Evolutionary conservation across 2,797 vertebrate genomes (phyloP).

Genomic region (Cyclopterus lumpus): DNA sequence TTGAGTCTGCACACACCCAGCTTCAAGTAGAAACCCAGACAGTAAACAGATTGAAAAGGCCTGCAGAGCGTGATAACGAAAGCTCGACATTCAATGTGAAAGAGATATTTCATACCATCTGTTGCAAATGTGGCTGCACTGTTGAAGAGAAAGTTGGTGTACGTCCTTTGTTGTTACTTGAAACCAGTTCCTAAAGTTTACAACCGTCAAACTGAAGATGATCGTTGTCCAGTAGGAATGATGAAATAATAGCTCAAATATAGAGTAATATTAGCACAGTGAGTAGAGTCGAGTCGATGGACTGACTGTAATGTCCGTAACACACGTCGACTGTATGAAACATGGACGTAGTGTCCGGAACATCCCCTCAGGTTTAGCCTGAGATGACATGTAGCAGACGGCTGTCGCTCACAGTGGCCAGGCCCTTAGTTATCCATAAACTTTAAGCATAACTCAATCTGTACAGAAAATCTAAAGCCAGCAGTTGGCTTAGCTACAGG

Average conservation of each 20-base stretch:
- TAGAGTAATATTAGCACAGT: background rate
- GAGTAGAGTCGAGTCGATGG: background rate
- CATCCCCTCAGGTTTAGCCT: too few species aligned
- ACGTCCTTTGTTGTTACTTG: background rate
- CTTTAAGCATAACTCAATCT: background rate
- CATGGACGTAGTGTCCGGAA: too few species aligned
- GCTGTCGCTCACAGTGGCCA: too few species aligned
- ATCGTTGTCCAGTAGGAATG: background rate
- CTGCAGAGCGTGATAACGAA: conserved; percentile 38
- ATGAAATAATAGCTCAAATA: background rate
- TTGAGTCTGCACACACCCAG: conserved; percentile 32
- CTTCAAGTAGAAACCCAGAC: conserved; percentile 59
- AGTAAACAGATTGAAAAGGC: conserved; percentile 49
- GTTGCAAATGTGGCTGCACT: conserved; percentile 8
- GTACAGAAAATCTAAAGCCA: background rate
- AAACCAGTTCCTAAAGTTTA: conserved; percentile 15
- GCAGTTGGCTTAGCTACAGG: background rate
- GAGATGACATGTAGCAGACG: too few species aligned
- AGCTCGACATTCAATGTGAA: conserved; percentile 28
- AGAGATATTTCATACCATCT: conserved; percentile 28
- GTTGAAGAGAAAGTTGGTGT: background rate
- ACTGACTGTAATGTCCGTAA: too few species aligned
- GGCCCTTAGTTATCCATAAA: background rate
- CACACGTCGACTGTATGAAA: too few species aligned
- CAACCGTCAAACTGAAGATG: background rate